Evolutionary conservation across 2,888 invertebrate species (phyloP), one percentile per base, ranked within the genome.

Genomic region (Parasteatoda lunata): DNA sequence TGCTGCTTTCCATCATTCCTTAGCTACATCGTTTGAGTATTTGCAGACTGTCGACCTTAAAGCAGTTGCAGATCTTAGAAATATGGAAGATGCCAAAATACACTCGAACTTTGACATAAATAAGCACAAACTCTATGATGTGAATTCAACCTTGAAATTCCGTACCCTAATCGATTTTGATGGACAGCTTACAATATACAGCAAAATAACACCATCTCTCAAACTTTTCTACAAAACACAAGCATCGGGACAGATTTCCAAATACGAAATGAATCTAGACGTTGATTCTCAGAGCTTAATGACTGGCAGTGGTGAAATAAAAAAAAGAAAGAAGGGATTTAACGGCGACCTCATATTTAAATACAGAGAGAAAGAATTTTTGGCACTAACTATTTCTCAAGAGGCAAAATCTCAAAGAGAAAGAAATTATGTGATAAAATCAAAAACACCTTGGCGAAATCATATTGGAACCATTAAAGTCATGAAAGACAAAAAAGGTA

Each of bases 61-160:
- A 71, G 86, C 77, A 7, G 75, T 88, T 30, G 82, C 82, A 51
- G 88, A 88, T 71, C 76, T 88, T 48, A 83, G 88, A 51, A 88
- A 76, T 15, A 52, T 66, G 48, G 88, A 88, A 70, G 83, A 88
- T 45, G 76, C 75, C 3, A 79, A 83, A 70, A 13, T 88, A 49
- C 78, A 88, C 11, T 75, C 88, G 6, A 83, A 88, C 30, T 30
- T 84, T 9, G 84, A 81, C 64, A 48, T 88, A 6, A 88, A 88
- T 68, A 52, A 76, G n/a, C 77, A 88, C 15, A 77, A 88, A 64
- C 13, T 84, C 1, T 88, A 81, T 47, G 77, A 88, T 52, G 68
- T 80, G 11, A 84, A 84, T 68, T 64, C 77, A 5, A 88, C 84
- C 5, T 68, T 88, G 48, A 78, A 79, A 70, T 64, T 77, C 15